Conservation (phyloP, 2,797 vertebrate species). For the Hozukius guyotensis region DNA sequence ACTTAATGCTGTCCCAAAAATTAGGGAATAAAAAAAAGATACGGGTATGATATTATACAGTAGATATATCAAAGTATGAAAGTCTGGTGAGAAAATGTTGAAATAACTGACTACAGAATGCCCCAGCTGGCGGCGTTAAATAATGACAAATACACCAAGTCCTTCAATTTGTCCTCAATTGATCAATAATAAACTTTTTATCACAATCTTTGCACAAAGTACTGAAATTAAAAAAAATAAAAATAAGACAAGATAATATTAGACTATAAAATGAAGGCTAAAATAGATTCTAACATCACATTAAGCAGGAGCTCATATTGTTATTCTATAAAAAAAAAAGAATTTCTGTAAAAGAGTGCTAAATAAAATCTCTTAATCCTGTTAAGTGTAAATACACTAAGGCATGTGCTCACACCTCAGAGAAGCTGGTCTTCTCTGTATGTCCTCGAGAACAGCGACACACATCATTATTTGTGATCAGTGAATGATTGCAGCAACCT, state of each 20-base stretch:
- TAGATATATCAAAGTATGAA: too few relatives aligned
- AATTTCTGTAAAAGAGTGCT: not conserved
- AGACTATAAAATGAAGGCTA: not conserved
- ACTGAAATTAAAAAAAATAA: not conserved
- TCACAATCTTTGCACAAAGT: not conserved
- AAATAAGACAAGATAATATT: not conserved
- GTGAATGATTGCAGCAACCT: slow-evolving; percentile 4
- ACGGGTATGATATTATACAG: too few relatives aligned
- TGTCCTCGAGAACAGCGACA: not conserved
- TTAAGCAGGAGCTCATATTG: not conserved
- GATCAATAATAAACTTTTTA: not conserved
- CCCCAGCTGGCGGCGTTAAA: not conserved
- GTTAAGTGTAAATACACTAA: not conserved
- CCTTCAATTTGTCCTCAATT: not conserved
- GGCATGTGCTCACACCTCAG: not conserved
- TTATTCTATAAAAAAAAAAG: not conserved
- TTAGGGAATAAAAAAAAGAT: not conserved
- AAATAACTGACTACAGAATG: not conserved
- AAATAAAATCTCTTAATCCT: not conserved
- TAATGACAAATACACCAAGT: not conserved
- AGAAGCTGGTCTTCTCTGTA: not conserved
- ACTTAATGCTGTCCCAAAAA: not conserved
- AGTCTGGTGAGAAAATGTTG: not conserved
- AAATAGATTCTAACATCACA: not conserved
- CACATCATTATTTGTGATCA: slow-evolving; percentile 10